Conservation (phyloP, 2,888 invertebrate genomes). For the Pachymerium ferrugineum region DNA sequence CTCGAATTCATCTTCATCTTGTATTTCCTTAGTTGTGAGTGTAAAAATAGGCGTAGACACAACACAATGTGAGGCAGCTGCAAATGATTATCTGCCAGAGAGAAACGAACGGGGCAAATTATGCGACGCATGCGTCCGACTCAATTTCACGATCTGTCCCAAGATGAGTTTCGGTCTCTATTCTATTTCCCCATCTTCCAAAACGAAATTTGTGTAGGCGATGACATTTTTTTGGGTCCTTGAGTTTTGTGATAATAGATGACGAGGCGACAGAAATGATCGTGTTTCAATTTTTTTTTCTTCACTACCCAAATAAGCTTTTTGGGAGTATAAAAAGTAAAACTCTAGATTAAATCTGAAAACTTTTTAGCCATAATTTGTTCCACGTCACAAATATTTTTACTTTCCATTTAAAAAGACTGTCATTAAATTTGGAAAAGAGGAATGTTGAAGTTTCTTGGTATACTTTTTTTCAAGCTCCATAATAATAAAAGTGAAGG, state of each 20-base stretch:
- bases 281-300: neutral
- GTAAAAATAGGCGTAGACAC: constrained; percentile 15
- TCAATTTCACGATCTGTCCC: constrained; percentile 4
- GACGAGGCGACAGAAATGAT: neutral
- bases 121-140: constrained; percentile 5
- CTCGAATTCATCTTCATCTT: constrained; percentile 14
- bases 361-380: no score
- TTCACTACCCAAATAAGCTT: no score
- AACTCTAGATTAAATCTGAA: no score
- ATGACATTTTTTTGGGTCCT: neutral
- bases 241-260: neutral
- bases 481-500: neutral
- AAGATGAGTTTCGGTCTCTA: neutral
- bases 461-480: neutral
- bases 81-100: constrained; percentile 6
- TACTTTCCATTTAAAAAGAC: no score
- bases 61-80: constrained; percentile 13
- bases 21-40: neutral
- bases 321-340: no score
- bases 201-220: neutral
- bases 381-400: no score
- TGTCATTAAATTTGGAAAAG: no score
- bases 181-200: no score
- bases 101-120: constrained; percentile 17
- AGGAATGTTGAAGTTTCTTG: no score